Conservation (phyloP, 2,797 vertebrate species). For the Pantherophis alleghaniensis region DNA sequence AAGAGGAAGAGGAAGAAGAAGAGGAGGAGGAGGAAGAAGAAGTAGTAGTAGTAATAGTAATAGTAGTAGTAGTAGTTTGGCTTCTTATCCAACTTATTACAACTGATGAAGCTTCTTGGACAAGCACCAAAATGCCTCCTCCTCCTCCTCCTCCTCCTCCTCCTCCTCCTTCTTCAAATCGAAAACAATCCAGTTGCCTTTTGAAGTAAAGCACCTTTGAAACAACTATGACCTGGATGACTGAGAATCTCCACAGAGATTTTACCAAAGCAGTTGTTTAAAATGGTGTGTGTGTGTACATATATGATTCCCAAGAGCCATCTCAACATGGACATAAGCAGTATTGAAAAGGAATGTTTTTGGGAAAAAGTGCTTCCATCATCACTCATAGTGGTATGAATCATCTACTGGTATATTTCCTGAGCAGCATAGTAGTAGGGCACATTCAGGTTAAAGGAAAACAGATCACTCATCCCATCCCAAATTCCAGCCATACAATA, state of each 20-base stretch:
- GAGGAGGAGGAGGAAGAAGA: no score
- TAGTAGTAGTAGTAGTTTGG: no score
- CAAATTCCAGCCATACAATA: not conserved
- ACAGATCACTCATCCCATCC: not conserved
- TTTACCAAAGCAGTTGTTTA: not conserved
- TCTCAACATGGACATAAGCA: not conserved
- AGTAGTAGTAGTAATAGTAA: fast-evolving
- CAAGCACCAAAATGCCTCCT: no score
- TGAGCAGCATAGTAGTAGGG: not conserved
- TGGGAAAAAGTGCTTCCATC: not conserved
- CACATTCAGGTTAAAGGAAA: not conserved
- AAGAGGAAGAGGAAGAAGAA: fast-evolving
- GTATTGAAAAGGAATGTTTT: not conserved
- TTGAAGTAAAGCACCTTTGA: no score
- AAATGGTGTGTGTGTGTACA: not conserved
- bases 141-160: no score
- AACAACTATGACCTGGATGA: not conserved
- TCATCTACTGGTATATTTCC: not conserved
- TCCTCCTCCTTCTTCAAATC: no score
- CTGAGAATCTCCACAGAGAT: not conserved
- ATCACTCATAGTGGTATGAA: not conserved
- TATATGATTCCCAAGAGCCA: not conserved
- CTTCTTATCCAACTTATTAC: no score
- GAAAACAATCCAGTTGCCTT: no score
- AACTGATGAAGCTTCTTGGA: no score